Percentiles rank a stretch among this genome's conserved stretches.
phyloP scores from a whole-genome alignment of 2,888 invertebrate species.

The Zaprionus obscuricornis region DNA sequence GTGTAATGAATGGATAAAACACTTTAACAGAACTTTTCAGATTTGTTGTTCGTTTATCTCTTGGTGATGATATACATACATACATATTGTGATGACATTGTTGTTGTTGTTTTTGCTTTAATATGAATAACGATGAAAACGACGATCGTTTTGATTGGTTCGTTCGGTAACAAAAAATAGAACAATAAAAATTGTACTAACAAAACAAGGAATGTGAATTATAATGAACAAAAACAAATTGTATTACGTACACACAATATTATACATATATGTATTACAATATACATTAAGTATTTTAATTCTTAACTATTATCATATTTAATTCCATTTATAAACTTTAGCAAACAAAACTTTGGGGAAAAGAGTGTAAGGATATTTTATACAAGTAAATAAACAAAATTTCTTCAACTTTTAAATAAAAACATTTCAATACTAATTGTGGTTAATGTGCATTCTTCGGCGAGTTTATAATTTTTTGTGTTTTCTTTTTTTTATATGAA shows the following conservation, averaged over 20 bases:
- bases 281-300: conserved; percentile 26
- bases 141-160: no score
- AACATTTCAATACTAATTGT: conserved; percentile 66
- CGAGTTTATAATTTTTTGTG: conserved; percentile 1
- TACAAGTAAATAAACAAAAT: conserved; percentile 60
- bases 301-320: conserved; percentile 53
- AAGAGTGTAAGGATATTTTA: no score
- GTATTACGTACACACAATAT: conserved; percentile 57
- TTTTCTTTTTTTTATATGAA: conserved; percentile 1
- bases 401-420: conserved; percentile 50
- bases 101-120: conserved; percentile 12
- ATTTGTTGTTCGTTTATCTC: no score
- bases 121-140: conserved; percentile 27
- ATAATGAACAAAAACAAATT: conserved; percentile 48
- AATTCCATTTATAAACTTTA: conserved; percentile 54
- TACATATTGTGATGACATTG: conserved; percentile 12
- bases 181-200: conserved; percentile 35
- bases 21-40: no score
- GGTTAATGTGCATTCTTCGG: conserved; percentile 30
- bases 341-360: conserved; percentile 56
- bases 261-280: conserved; percentile 28
- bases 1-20: no score
- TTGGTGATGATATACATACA: no score
- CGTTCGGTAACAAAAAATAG: conserved; percentile 29
- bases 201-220: conserved; percentile 54